Conservation (phyloP, 2,888 invertebrate species). For the Aporophyla nigra region DNA sequence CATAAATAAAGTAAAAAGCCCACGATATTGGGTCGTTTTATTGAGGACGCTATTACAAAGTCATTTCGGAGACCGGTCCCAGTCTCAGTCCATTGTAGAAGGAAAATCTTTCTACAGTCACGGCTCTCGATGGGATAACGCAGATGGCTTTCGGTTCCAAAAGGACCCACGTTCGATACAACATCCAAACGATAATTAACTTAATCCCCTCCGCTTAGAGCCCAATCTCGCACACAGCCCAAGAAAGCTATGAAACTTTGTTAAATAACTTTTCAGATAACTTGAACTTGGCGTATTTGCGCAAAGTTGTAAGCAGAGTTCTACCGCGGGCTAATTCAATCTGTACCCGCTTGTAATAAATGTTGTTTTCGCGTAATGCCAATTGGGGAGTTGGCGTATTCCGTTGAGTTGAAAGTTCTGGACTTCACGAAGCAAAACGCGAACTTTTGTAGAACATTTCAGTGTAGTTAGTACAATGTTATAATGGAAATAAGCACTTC, state of each 20-base stretch:
- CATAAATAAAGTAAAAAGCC: conserved; percentile 85
- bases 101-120: conserved; percentile 91
- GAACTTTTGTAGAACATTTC: conserved; percentile 91
- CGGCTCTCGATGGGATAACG: conserved; percentile 91
- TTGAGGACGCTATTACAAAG: conserved; percentile 89
- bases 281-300: conserved; percentile 90
- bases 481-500: conserved; percentile 91
- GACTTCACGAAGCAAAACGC: conserved; percentile 91
- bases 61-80: conserved; percentile 87
- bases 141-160: conserved; percentile 76
- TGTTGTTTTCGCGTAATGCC: conserved; percentile 90
- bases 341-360: conserved; percentile 90
- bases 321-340: conserved; percentile 89
- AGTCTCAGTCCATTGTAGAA: conserved; percentile 90
- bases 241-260: conserved; percentile 91
- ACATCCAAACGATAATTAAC: conserved; percentile 83
- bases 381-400: conserved; percentile 87
- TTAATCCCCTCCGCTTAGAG: conserved; percentile 82
- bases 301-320: conserved; percentile 89
- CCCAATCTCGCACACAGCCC: conserved; percentile 82
- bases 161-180: conserved; percentile 78
- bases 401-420: conserved; percentile 87
- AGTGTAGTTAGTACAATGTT: conserved; percentile 91
- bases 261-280: conserved; percentile 91
- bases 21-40: conserved; percentile 86